Conservation (phyloP, 2,113 vertebrate species). For the Oncorhynchus mykiss region DNA sequence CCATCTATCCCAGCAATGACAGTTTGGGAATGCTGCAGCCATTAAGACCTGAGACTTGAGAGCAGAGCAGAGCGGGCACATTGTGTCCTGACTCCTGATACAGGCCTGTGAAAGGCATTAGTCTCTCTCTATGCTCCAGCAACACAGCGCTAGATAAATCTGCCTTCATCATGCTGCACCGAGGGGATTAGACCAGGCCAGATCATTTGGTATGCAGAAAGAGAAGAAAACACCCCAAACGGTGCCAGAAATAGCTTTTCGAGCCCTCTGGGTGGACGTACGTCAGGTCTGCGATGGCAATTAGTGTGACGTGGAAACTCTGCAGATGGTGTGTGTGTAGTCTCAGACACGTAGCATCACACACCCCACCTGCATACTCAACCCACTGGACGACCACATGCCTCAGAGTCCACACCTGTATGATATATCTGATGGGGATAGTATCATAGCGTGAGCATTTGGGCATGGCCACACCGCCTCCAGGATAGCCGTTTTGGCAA, state of each 20-base stretch:
- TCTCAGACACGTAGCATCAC: constrained; percentile 10
- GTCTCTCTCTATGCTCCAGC: constrained; percentile 28
- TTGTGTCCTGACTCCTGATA: constrained; percentile 34
- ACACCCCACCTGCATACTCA: constrained; percentile 5
- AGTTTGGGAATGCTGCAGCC: constrained; percentile 37
- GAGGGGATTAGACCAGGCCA: constrained; percentile 13
- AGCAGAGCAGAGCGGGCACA: constrained; percentile 22
- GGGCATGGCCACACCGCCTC: not conserved
- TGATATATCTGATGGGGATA: constrained; percentile 46
- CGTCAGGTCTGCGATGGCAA: not conserved
- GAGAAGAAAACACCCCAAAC: constrained; percentile 23
- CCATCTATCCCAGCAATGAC: constrained; percentile 53
- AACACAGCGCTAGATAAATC: constrained; percentile 20
- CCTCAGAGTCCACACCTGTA: constrained; percentile 6
- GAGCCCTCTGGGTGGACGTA: constrained; percentile 1
- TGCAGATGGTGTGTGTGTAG: not conserved
- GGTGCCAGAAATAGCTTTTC: constrained; percentile 6
- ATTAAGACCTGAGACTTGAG: constrained; percentile 24
- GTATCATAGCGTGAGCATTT: constrained; percentile 10
- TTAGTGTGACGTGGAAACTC: constrained; percentile 23
- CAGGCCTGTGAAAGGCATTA: constrained; percentile 40
- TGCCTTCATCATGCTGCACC: constrained; percentile 21
- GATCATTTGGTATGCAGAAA: constrained; percentile 25
- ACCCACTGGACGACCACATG: constrained; percentile 24
- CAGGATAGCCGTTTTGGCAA: not conserved